Percentiles rank a stretch among this genome's conserved stretches.
Conservation (phyloP, 1,140 invertebrate species). For the Apocrypta bakeri region DNA sequence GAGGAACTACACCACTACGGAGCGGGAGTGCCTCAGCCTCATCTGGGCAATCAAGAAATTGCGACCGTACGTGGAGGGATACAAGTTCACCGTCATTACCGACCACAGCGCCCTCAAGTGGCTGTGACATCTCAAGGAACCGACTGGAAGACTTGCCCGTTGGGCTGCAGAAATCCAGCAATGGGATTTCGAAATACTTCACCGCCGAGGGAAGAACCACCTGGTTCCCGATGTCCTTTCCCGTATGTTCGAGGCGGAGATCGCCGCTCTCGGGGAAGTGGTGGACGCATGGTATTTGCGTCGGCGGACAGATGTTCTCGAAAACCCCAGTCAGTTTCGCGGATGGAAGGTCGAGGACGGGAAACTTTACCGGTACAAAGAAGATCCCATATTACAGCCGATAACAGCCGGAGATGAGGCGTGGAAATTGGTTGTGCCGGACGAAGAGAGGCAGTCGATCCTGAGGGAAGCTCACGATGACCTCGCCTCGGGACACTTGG, state of each 20-base stretch:
- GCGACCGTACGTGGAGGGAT: constrained; percentile 64
- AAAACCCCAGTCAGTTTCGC: constrained; percentile 33
- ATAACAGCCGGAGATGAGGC: too few relatives aligned
- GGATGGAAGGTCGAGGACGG: constrained; percentile 37
- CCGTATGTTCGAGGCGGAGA: constrained; percentile 15
- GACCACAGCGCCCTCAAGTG: constrained; percentile 75
- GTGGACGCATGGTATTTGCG: not conserved
- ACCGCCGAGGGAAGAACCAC: constrained; percentile 49
- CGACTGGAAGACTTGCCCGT: constrained; percentile 57
- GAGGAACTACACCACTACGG: constrained; percentile 58
- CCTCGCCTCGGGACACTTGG: constrained; percentile 51
- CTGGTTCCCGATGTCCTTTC: constrained; percentile 33
- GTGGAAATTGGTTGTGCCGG: constrained; percentile 49
- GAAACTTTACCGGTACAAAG: constrained; percentile 38
- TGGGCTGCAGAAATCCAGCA: constrained; percentile 58
- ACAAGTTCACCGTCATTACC: constrained; percentile 65
- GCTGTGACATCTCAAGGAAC: constrained; percentile 66
- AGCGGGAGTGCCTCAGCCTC: constrained; percentile 73
- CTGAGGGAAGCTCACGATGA: constrained; percentile 49
- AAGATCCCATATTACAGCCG: too few relatives aligned
- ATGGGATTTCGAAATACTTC: constrained; percentile 64
- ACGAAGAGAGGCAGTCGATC: not conserved
- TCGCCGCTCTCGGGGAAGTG: not conserved
- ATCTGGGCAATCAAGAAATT: constrained; percentile 37
- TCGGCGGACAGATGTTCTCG: too few relatives aligned